Evolutionary conservation across 2,113 vertebrate species (phyloP), one percentile per base, ranked within the genome.

Genomic region (rabbit (Oryctolagus cuniculus)): DNA sequence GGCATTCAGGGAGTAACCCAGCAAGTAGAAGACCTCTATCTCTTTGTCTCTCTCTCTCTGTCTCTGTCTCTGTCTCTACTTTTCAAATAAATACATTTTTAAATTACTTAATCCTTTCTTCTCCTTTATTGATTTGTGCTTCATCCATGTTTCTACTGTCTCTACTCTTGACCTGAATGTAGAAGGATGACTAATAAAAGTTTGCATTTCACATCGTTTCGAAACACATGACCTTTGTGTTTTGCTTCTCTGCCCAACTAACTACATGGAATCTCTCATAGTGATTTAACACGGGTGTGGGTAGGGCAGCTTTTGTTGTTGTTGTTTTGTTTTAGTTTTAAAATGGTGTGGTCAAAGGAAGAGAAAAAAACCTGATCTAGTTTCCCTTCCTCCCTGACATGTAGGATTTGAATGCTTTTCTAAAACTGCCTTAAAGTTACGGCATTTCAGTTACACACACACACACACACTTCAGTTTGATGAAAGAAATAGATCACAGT

Each of bases 401-500:
- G 34, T 72, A 67, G 61, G 64, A 91, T 91, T 89, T 94, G 27
- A 80, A 61, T 87, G 22, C 80, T 77, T 94, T 72, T 91, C 21
- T 87, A 84, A 91, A 89, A 83, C 11, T 55, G 12, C 19, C 58
- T 24, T 83, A 27, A 2, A 72, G 5, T 63, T 70, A 72, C 1
- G 10, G 29, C 22, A 34, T 86, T 93, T 95, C 31, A 69, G 31
- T 89, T 75, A 89, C 11, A 91, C 25, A 58, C 55, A 58, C 12
- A 58, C 55, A 31, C 36, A 91, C n/a, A 79, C 53, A 81, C 27
- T 61, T 84, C 55, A 49, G 0, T 75, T 81, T 64, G 34, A 61
- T 44, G 58, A 22, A 63, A 44, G 29, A 55, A 49, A 17, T 70
- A 51, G 21, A 70, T n/a, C 2, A 27, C 36, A 9, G 31, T 51